Evolutionary conservation across 2,888 invertebrate genomes (phyloP), one percentile per base, ranked within the genome.

Genomic region (Hydrotaea diabolus): DNA sequence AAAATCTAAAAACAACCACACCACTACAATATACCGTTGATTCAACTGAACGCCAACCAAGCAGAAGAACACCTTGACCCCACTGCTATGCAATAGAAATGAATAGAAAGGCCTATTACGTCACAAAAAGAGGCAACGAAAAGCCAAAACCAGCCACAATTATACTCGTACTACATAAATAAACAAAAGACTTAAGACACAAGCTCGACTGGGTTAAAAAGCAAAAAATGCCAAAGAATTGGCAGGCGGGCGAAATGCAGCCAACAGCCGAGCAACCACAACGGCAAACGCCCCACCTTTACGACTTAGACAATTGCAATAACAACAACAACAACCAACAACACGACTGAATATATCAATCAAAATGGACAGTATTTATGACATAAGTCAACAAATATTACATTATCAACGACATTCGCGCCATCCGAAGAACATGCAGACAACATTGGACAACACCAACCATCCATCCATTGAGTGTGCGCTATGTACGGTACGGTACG

Each of bases 321-420:
- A n/a, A n/a, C n/a, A n/a, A 15, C 43, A 43, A 66, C 36, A 64
- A 64, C 43, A 39, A n/a, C 69, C 43, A 46, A 46, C n/a, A 69
- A n/a, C 69, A 21, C 21, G 31, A 73, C 17, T 77, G 49, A 81
- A 79, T 76, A 31, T 77, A 69, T 59, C 78, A 73, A 74, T 74
- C 59, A 73, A 79, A 31, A 19, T 23, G 59, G 17, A 59, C 19
- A 53, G 73, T 82, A 85, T 81, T 85, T 79, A 81, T 85, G 81
- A 81, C 76, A 85, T 79, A 81, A 82, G 76, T 74, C 69, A 69
- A 69, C 69, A 66, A 82, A 77, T 79, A 81, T 74, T 79, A 77
- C 75, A 84, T 77, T 84, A 77, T 71, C 77, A 31, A 75, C 39
- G 76, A 69, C 69, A 69, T 69, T 69, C 69, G 69, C 39, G 43